Base-by-base conservation (phyloP, 2,113 vertebrate genomes). In the Sceloporus undulatus region DNA sequence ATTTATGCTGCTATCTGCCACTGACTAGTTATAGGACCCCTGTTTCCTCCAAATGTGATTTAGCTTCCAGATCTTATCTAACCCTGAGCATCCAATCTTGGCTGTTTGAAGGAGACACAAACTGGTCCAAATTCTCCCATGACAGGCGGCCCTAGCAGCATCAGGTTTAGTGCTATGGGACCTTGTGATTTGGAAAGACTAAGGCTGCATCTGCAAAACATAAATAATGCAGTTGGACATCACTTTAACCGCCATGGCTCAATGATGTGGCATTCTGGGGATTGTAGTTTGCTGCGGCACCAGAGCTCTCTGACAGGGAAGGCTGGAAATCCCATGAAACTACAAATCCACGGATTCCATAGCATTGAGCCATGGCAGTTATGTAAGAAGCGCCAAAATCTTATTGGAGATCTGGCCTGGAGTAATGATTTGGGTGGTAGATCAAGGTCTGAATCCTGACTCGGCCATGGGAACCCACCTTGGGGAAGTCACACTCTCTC, bases 1-100 rank as follows among this genome's bases (percentile, higher is more conserved):
- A 29, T 34, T 87, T 25, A 21, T 87, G 71, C 23, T 91, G 91
- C 88, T 23, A 82, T 1, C 85, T 90, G 92, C 90, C 91, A 62
- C 48, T 3, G 62, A 71, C 62, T 16, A 18, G 27, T 86, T 89
- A 82, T 73, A 80, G 21, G 79, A 92, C 42, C 0, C 48, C 21
- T 70, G 18, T 8, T 0, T 6, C 87, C 89, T 73, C 0, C 16
- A 85, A 87, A 1, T 7, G 88, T 92, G 89, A 23, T 0, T 23
- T 0, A 5, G 0, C 0, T 76, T 23, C 29, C 18, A n/a, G 9
- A 1, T 34, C 19, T 52, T 27, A 68, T 14, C 27, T n/a, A 84
- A 25, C 48, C 11, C 73, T 23, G 25, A 16, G 75, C 1, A 6
- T 2, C 10, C 52, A n/a, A 27, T 59, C 78, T 48, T 59, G 29